Conservation (phyloP, 2,888 invertebrate genomes). For the Eupithecia dodoneata region DNA sequence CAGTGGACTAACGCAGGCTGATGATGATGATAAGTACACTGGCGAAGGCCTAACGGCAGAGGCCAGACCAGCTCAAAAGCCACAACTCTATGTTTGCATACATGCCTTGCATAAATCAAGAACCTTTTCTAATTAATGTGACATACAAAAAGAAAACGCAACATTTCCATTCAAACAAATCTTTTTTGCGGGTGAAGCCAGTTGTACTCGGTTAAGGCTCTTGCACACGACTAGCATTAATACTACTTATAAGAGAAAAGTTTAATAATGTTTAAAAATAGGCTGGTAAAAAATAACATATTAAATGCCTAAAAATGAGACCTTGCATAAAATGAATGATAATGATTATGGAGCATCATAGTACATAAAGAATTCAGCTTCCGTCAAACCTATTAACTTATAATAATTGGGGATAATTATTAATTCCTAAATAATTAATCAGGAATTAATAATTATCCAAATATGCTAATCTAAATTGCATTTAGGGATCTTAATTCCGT, state of each 20-base stretch:
- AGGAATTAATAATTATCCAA: too few species aligned
- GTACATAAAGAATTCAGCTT: too few species aligned
- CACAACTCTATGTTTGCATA: conserved; percentile 16
- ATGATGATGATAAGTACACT: neutral
- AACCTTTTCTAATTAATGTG: conserved; percentile 31
- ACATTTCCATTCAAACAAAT: conserved; percentile 26
- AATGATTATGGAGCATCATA: too few species aligned
- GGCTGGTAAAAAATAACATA: too few species aligned
- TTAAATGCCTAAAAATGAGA: too few species aligned
- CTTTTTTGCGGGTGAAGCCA: conserved; percentile 28
- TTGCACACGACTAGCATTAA: conserved; percentile 20
- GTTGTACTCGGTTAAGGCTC: conserved; percentile 20
- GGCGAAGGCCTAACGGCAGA: neutral
- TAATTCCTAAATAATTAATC: too few species aligned
- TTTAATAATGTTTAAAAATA: too few species aligned
- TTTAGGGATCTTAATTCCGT: neutral
- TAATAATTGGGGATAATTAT: too few species aligned
- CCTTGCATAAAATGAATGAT: too few species aligned
- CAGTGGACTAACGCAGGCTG: too few species aligned
- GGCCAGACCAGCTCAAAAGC: neutral
- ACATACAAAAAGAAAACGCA: conserved; percentile 25
- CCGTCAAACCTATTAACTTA: too few species aligned
- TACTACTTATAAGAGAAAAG: neutral
- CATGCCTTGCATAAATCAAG: conserved; percentile 22
- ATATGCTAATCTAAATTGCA: too few species aligned